phyloP scores from a whole-genome alignment of 2,888 invertebrate species.

The Perizoma affinitatum region DNA sequence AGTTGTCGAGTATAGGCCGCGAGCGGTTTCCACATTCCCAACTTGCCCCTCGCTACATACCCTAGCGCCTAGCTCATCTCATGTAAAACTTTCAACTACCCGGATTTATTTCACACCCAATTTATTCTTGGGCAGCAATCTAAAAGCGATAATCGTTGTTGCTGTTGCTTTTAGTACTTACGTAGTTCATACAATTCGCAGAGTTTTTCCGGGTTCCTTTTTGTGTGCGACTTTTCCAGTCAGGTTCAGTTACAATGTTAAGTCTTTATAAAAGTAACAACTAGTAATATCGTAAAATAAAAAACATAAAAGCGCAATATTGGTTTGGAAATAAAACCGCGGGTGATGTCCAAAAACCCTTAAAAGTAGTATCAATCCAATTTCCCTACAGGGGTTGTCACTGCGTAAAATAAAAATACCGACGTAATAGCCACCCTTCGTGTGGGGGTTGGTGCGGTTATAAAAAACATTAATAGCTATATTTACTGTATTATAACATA shows the following conservation, averaged over 20 bases:
- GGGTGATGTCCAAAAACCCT: conserved; percentile 76
- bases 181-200: conserved; percentile 24
- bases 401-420: conserved; percentile 80
- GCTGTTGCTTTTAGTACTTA: conserved; percentile 49
- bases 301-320: conserved; percentile 72
- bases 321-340: conserved; percentile 70
- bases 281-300: conserved; percentile 65
- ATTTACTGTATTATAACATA: conserved; percentile 39
- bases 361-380: conserved; percentile 82
- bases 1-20: conserved; percentile 52
- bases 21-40: conserved; percentile 40
- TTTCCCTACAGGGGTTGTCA: conserved; percentile 80
- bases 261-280: conserved; percentile 49
- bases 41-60: conserved; percentile 39
- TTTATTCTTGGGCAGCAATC: conserved; percentile 57
- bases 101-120: conserved; percentile 70
- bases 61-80: conserved; percentile 48
- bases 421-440: conserved; percentile 68
- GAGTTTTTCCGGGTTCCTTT: conserved; percentile 2
- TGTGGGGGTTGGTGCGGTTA: conserved; percentile 44
- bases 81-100: conserved; percentile 65
- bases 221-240: not conserved
- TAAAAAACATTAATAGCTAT: conserved; percentile 76
- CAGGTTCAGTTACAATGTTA: conserved; percentile 11
- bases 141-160: conserved; percentile 58